A percentile compares a stretch with the other conserved stretches of the same genome.
phyloP scores from a whole-genome alignment of 2,113 vertebrate species.

The Triplophysa rosa region DNA sequence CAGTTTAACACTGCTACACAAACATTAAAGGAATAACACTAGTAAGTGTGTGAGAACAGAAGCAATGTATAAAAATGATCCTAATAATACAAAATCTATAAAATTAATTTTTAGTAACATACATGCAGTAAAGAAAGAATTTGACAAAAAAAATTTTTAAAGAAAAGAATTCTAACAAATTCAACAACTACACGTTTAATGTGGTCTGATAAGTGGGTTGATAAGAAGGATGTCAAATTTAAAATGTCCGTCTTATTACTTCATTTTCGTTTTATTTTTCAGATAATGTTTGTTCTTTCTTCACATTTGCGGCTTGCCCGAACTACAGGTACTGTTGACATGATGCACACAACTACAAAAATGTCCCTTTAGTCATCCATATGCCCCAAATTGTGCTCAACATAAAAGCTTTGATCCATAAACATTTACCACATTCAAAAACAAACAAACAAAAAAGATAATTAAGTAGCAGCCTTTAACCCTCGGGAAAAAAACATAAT shows the following conservation, averaged over 20 bases:
- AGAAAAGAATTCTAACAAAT: not conserved
- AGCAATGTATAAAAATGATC: not conserved
- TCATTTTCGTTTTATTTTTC: not conserved
- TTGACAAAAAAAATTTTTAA: not conserved
- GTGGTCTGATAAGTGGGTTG: no score
- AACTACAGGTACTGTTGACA: constrained; percentile 28
- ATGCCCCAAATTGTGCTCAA: constrained; percentile 70
- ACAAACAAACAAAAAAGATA: constrained; percentile 43
- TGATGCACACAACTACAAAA: constrained; percentile 49
- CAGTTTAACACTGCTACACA: constrained; percentile 6
- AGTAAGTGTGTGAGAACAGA: not conserved
- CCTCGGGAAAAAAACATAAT: not conserved
- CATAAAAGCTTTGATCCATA: constrained; percentile 63
- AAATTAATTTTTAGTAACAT: not conserved
- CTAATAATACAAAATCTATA: not conserved
- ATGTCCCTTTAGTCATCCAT: constrained; percentile 74
- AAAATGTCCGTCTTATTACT: not conserved
- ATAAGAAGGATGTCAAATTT: no score
- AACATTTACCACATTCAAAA: constrained; percentile 64
- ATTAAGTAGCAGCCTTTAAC: constrained; percentile 42
- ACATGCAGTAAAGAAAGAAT: not conserved
- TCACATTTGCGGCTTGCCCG: not conserved
- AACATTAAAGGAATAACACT: not conserved
- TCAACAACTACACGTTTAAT: no score
- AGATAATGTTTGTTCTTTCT: not conserved